These are phyloP conservation scores for Neomorphus geoffroyi DNA, from an alignment of 2,797 vertebrate species.

Conservation along the genomic window DNA sequence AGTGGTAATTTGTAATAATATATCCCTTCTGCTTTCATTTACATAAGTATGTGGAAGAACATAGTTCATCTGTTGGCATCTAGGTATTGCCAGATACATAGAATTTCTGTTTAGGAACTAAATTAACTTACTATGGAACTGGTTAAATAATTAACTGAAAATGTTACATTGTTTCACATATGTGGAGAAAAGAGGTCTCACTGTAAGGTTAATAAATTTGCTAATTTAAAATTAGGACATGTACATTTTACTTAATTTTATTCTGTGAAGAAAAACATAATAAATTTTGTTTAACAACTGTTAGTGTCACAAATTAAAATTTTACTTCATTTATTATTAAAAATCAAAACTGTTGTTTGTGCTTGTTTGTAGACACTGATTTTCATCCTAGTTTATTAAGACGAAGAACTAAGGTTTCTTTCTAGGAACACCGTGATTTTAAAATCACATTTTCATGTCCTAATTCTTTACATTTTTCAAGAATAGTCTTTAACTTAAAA, in stretches of 20 bases:
- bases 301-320: not conserved
- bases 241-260: not conserved
- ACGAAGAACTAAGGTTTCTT: not conserved
- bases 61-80: not conserved
- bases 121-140: not conserved
- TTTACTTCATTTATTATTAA: not conserved
- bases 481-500: not conserved
- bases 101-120: not conserved
- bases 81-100: not conserved
- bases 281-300: not conserved
- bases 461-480: not conserved
- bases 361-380: not conserved
- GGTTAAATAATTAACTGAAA: not conserved
- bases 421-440: not conserved
- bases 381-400: not conserved
- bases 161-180: not conserved
- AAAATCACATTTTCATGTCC: not conserved
- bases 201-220: not conserved
- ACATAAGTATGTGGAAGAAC: not conserved
- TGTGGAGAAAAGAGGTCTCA: not conserved
- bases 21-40: not conserved
- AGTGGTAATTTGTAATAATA: not conserved
- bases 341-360: not conserved
- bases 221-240: not conserved
- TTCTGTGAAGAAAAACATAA: not conserved